These are phyloP conservation scores for Drosophila subquinaria DNA, from an alignment of 2,888 invertebrate genomes.

Conservation along the genomic window DNA sequence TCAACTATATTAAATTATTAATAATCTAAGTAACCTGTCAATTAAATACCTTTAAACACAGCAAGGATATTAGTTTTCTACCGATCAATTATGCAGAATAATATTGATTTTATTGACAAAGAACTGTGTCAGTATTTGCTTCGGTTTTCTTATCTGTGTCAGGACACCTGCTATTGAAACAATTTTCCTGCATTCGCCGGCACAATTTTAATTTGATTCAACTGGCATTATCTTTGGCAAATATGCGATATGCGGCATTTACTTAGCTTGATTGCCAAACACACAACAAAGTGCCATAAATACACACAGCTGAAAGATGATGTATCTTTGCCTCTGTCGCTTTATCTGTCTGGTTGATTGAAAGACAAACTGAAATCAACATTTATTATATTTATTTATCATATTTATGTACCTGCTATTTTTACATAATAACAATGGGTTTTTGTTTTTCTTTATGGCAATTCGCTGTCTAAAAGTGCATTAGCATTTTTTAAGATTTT, in stretches of 20 bases:
- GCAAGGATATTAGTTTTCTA: background rate
- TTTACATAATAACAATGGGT: background rate
- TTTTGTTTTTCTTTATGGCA: background rate
- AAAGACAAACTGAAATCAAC: constrained; percentile 22
- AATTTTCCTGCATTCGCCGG: constrained; percentile 5
- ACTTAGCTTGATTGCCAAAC: constrained; percentile 67
- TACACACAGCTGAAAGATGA: constrained; percentile 1
- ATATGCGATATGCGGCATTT: constrained; percentile 48
- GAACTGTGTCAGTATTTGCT: background rate
- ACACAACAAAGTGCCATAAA: constrained; percentile 25
- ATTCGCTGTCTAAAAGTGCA: background rate
- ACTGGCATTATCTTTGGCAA: constrained; percentile 40
- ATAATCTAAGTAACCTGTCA: background rate
- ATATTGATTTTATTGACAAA: constrained; percentile 12
- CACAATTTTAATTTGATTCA: constrained; percentile 63
- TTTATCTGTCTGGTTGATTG: constrained; percentile 14
- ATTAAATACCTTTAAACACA: background rate
- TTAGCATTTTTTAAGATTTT: background rate
- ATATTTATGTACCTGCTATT: constrained; percentile 7
- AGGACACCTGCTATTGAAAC: constrained; percentile 9
- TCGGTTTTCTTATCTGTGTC: constrained; percentile 4
- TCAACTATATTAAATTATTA: background rate
- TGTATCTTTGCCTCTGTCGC: background rate
- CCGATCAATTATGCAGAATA: constrained; percentile 2
- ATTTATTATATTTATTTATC: constrained; percentile 19